These are phyloP conservation scores for Ormyrus pomaceus DNA, from an alignment of 2,888 invertebrate species.

Conservation along the genomic window DNA sequence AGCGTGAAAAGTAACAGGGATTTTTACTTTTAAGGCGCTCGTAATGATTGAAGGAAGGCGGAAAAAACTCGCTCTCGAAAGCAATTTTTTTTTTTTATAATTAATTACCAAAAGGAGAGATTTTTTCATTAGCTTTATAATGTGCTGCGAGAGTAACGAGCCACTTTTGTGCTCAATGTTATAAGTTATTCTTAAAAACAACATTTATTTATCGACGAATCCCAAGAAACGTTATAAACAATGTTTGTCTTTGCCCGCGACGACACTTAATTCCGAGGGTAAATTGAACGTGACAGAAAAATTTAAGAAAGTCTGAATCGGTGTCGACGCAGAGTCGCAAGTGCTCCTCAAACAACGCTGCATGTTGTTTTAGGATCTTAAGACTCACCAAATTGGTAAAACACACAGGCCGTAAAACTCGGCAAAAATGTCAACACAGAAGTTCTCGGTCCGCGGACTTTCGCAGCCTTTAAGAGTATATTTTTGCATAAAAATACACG, in stretches of 20 bases:
- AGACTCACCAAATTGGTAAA: slow-evolving; percentile 16
- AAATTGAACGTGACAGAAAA: slow-evolving; percentile 9
- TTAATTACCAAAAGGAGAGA: background rate
- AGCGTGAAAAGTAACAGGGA: no score
- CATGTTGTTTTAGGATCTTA: slow-evolving; percentile 26
- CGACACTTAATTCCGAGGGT: background rate
- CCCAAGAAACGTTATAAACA: background rate
- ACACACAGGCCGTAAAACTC: slow-evolving; percentile 26
- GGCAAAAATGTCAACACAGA: slow-evolving; percentile 21
- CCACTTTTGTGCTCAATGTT: no score
- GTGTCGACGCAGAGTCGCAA: slow-evolving; percentile 12
- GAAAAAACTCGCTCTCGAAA: no score
- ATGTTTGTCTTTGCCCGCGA: background rate
- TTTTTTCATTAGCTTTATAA: background rate
- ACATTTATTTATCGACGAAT: background rate
- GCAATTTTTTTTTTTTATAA: background rate
- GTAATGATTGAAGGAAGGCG: no score
- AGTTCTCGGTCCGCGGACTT: background rate
- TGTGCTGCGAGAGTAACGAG: no score
- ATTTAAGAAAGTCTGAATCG: slow-evolving; percentile 7
- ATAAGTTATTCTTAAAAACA: background rate
- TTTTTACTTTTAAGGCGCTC: no score
- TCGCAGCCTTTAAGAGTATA: no score
- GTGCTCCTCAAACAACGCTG: slow-evolving; percentile 28
- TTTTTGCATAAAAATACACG: no score